Percentiles rank a stretch among this genome's conserved stretches.
These are phyloP conservation scores for Heliothis peltigera DNA, from an alignment of 2,888 invertebrate species.

Conservation along the genomic window DNA sequence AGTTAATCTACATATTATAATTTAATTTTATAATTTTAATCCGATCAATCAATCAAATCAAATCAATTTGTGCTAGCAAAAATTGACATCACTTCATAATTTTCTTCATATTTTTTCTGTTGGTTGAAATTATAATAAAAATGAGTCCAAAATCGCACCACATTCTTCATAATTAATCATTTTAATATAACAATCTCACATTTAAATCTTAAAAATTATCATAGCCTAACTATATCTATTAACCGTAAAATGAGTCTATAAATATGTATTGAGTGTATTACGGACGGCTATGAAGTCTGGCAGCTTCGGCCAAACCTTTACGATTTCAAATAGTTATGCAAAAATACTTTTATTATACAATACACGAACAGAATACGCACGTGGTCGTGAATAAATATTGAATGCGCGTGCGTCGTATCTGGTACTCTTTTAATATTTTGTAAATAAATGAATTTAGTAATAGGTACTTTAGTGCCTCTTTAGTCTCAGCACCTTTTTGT, in stretches of 20 bases:
- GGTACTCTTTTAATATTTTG: constrained; percentile 2
- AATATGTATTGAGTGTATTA: constrained; percentile 38
- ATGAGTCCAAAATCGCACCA: background rate
- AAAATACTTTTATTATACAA: constrained; percentile 51
- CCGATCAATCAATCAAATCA: too few relatives aligned
- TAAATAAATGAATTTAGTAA: constrained; percentile 13
- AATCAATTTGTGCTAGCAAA: too few relatives aligned
- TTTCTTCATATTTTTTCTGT: too few relatives aligned
- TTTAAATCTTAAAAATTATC: constrained; percentile 29
- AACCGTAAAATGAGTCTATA: constrained; percentile 28
- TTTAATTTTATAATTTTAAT: too few relatives aligned
- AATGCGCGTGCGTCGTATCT: constrained; percentile 14
- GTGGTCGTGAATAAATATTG: constrained; percentile 41
- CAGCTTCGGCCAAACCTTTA: constrained; percentile 24
- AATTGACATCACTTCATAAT: too few relatives aligned
- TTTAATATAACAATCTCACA: constrained; percentile 7
- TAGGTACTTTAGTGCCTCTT: too few relatives aligned
- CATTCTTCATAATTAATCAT: constrained; percentile 14
- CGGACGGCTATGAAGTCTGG: constrained; percentile 7
- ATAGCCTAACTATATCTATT: constrained; percentile 19
- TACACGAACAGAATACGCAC: constrained; percentile 48
- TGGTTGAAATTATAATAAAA: too few relatives aligned
- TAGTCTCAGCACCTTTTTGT: too few relatives aligned
- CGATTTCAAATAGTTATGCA: constrained; percentile 50
- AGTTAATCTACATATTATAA: too few relatives aligned